These are phyloP conservation scores for Astreopora myriophthalma DNA, from an alignment of 64 coral and sea anemone species.

Conservation along the genomic window DNA sequence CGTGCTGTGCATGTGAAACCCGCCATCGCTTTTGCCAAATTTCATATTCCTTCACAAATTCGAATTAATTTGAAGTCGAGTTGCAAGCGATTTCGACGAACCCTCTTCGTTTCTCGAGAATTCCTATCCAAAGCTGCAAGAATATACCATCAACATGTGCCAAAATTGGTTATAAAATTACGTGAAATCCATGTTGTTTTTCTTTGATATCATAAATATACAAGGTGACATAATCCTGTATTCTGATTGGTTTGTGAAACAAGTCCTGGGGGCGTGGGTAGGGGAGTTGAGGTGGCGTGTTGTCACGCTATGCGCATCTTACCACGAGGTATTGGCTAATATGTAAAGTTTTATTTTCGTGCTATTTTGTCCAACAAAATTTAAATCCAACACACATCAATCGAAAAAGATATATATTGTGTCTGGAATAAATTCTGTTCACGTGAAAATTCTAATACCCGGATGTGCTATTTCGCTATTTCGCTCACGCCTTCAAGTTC, in stretches of 20 bases:
- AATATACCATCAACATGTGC: background rate
- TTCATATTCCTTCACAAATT: background rate
- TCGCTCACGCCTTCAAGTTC: too few species aligned
- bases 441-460: too few species aligned
- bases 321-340: too few species aligned
- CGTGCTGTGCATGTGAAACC: constrained; percentile 13
- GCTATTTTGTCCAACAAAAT: background rate
- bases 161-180: background rate
- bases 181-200: background rate
- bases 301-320: background rate
- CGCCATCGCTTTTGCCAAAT: background rate
- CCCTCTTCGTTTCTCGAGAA: background rate
- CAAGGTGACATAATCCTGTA: background rate
- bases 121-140: background rate
- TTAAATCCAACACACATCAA: too few species aligned
- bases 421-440: too few species aligned
- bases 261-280: background rate
- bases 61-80: background rate
- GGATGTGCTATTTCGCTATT: too few species aligned
- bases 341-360: background rate
- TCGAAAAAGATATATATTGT: too few species aligned
- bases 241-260: constrained; percentile 14
- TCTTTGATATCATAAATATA: background rate
- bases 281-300: constrained; percentile 16
- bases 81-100: background rate